phyloP scores from a whole-genome alignment of 2,888 invertebrate genomes.

The Palloptera scutellata region DNA sequence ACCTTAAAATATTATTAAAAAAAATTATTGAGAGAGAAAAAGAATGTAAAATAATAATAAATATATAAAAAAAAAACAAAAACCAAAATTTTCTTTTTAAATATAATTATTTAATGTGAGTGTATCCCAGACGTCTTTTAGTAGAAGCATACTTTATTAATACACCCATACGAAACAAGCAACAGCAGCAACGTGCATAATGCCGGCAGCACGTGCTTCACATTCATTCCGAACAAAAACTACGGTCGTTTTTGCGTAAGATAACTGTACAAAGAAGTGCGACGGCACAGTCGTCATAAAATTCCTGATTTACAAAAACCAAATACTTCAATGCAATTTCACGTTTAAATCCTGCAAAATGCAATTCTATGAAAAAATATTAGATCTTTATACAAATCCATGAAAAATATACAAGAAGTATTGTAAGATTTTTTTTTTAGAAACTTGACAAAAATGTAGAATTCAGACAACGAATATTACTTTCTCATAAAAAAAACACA shows the following conservation, averaged over 20 bases:
- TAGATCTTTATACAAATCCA: no score
- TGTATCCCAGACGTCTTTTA: constrained; percentile 26
- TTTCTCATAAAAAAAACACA: background rate
- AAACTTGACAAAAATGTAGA: background rate
- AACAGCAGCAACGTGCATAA: constrained; percentile 19
- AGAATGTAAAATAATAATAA: no score
- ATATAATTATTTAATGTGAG: constrained; percentile 41
- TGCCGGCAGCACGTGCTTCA: constrained; percentile 23
- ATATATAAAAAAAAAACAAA: constrained; percentile 3
- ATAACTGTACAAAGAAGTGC: constrained; percentile 46
- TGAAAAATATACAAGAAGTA: no score
- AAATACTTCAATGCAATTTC: background rate
- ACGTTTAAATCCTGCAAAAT: no score
- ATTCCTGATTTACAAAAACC: constrained; percentile 46
- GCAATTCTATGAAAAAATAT: no score
- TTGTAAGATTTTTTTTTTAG: no score
- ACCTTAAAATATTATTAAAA: constrained; percentile 73
- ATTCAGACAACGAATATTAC: background rate
- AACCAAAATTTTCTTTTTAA: no score
- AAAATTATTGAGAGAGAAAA: no score
- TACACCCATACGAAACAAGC: constrained; percentile 17
- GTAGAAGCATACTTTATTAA: constrained; percentile 22
- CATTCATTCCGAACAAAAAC: constrained; percentile 18
- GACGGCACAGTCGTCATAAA: constrained; percentile 52
- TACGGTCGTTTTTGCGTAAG: constrained; percentile 49